These are phyloP conservation scores for Echeneis naucrates DNA, from an alignment of 2,797 vertebrate species.

Conservation along the genomic window DNA sequence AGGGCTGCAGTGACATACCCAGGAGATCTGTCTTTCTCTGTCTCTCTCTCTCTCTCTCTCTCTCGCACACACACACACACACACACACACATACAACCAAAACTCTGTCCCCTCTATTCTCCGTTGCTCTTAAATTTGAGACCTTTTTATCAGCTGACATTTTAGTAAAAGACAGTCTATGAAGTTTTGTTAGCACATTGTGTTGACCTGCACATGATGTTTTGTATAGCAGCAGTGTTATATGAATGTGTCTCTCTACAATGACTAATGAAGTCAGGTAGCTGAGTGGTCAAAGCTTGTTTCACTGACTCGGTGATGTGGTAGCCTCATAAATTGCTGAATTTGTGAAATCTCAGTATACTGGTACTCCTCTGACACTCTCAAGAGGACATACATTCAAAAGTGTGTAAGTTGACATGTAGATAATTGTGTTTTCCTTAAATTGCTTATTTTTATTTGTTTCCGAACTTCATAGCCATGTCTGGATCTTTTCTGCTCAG, in stretches of 20 bases:
- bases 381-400: slow-evolving; percentile 14
- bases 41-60: background rate
- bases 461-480: background rate
- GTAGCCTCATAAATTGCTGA: slow-evolving; percentile 1
- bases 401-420: background rate
- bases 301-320: slow-evolving; percentile 7
- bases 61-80: slow-evolving; percentile 21
- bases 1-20: slow-evolving; percentile 73
- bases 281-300: background rate
- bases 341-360: slow-evolving; percentile 47
- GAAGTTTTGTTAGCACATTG: slow-evolving; percentile 11
- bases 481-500: background rate
- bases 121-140: slow-evolving; percentile 4
- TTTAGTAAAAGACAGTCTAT: slow-evolving; percentile 1
- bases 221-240: background rate
- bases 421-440: background rate
- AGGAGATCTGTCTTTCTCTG: slow-evolving; percentile 43
- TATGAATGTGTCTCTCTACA: slow-evolving; percentile 5
- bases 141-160: background rate
- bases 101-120: background rate
- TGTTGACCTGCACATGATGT: background rate
- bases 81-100: slow-evolving; percentile 19
- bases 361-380: slow-evolving; percentile 13
- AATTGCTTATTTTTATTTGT: background rate
- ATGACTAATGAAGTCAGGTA: slow-evolving; percentile 28